Conservation (phyloP, 1,140 invertebrate species). For the Caerostris darwini region DNA sequence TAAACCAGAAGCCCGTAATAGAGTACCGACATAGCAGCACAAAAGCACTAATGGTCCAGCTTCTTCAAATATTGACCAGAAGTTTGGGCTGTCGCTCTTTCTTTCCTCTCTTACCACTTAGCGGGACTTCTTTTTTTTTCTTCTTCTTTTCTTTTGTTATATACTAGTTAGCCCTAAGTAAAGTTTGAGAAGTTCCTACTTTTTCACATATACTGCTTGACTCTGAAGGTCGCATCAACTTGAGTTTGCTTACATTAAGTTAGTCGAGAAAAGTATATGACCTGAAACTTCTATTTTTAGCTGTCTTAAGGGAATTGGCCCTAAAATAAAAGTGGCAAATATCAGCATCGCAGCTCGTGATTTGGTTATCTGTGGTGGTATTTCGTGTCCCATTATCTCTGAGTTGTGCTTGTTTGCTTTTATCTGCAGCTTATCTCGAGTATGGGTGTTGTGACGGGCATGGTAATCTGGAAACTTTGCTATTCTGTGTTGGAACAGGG, state of each 20-base stretch:
- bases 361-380: background rate
- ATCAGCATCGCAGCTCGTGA: background rate
- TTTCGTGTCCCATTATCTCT: no score
- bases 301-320: background rate
- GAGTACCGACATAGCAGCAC: background rate
- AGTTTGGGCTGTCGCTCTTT: conserved; percentile 20
- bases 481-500: no score
- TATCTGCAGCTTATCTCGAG: no score
- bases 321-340: background rate
- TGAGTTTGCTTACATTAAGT: background rate
- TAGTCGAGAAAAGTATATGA: background rate
- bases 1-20: background rate
- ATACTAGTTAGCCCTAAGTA: conserved; percentile 7
- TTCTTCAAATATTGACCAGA: conserved; percentile 28
- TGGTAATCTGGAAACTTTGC: no score
- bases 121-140: background rate
- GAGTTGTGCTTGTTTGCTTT: no score
- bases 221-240: background rate
- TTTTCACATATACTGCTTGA: background rate
- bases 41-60: conserved; percentile 15
- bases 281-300: background rate
- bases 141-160: background rate
- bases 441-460: no score
- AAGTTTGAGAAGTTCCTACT: background rate
- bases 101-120: conserved; percentile 4